Base-by-base conservation (phyloP, 2,888 invertebrate species). In the Halictus ligatus region DNA sequence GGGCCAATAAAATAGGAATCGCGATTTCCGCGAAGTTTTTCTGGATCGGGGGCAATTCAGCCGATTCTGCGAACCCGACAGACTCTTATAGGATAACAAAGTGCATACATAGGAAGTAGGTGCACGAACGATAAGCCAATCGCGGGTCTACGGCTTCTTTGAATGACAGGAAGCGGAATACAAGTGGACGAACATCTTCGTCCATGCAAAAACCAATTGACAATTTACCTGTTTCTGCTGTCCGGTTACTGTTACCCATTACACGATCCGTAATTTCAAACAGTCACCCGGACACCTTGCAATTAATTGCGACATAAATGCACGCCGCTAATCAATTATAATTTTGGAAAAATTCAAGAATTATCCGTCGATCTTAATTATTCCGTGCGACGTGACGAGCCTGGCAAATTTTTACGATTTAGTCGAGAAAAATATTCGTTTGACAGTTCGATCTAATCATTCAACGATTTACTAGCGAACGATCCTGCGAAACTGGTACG, bases 101-200 rank as follows among this genome's bases (percentile, higher is more conserved):
- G 40, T 13, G 29, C 15, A 67, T 35, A 21, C 64, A n/a, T 72
- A 50, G 13, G 15, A n/a, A 25, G 69, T 77, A 72, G 78, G 82
- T 85, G 25, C 46, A 82, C 71, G 86, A 40, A 78, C 85, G 69
- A 85, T 80, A 86, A 87, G 77, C 86, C 80, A 82, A 71, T 85
- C 60, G 40, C 58, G 50, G 40, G 35, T 7, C 40, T 80, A 82
- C 29, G 86, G 77, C 86, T 82, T 82, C 75, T 78, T 86, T 86
- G 86, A 87, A 77, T 82, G 86, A 67, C 79, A 78, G 78, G 79
- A 75, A 87, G 54, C 64, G 69, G 64, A 85, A 87, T 74, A 69
- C 35, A 48, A 80, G 21, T 10, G 46, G 72, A 86, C 85, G 80
- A 86, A 81, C 75, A 86, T 80, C 75, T 78, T 73, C 25, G 6